Evolutionary conservation across 1,140 invertebrate species (phyloP).

Genomic region (Drosophila persimilis): DNA sequence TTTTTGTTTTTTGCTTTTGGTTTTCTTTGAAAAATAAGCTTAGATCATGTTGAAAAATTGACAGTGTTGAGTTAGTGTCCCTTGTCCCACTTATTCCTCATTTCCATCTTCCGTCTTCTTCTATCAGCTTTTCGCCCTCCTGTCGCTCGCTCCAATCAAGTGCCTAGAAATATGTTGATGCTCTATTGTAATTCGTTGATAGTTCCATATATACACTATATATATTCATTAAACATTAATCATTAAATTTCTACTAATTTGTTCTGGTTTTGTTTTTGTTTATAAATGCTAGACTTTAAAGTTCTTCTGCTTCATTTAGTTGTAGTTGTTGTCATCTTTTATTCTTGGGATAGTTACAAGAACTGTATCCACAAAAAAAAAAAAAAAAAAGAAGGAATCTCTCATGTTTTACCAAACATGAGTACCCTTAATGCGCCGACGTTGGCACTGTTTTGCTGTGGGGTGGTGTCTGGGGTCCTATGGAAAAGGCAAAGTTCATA

Average conservation of each 20-base stretch:
- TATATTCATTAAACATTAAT: conserved; percentile 45
- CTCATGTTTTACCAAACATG: conserved; percentile 19
- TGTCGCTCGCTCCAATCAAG: conserved; percentile 11
- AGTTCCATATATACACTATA: conserved; percentile 67
- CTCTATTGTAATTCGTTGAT: conserved; percentile 78
- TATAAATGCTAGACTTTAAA: conserved; percentile 75
- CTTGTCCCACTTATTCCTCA: background rate
- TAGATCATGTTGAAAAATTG: conserved; percentile 71
- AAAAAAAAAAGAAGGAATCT: background rate
- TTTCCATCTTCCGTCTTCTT: conserved; percentile 11
- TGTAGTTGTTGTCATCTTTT: conserved; percentile 17
- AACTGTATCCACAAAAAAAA: background rate
- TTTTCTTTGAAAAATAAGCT: conserved; percentile 43
- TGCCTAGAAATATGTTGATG: conserved; percentile 41
- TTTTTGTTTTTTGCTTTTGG: conserved; percentile 13
- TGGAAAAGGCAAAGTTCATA: conserved; percentile 22
- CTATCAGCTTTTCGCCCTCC: conserved; percentile 4
- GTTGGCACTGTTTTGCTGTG: conserved; percentile 26
- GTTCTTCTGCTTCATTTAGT: conserved; percentile 41
- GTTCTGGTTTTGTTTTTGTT: conserved; percentile 9
- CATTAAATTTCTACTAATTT: conserved; percentile 50
- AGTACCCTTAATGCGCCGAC: conserved; percentile 42
- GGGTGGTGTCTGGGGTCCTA: background rate
- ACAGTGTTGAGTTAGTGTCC: conserved; percentile 67
- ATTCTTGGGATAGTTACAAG: conserved; percentile 10